Percentiles rank a stretch among this genome's conserved stretches.
Conservation (phyloP, 2,113 vertebrate genomes). For the Lipotes vexillifer region DNA sequence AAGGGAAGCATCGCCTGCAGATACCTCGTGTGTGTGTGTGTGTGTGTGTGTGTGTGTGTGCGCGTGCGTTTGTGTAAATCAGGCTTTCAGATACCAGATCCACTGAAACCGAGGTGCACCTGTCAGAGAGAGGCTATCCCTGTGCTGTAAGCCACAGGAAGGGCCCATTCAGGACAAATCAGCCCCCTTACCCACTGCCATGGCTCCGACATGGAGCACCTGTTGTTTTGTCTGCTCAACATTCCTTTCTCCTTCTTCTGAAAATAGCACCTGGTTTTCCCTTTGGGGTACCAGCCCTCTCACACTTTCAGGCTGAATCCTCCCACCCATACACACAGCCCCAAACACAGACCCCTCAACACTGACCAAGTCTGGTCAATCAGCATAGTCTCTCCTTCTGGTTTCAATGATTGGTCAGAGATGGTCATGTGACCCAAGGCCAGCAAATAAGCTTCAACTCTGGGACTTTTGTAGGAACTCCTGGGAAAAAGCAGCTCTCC, state of each 20-base stretch:
- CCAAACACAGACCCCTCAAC: no score
- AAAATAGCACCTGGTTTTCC: not conserved
- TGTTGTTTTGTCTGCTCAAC: not conserved
- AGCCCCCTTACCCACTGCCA: fast-evolving
- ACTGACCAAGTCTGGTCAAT: not conserved
- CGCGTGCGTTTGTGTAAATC: not conserved
- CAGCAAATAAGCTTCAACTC: not conserved
- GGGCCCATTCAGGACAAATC: not conserved
- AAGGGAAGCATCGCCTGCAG: not conserved
- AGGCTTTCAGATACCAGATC: not conserved
- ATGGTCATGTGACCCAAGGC: not conserved
- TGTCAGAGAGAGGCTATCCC: not conserved
- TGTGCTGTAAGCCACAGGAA: not conserved
- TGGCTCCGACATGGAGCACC: not conserved
- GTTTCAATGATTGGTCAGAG: not conserved
- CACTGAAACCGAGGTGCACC: fast-evolving
- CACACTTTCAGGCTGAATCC: no score
- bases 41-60: not conserved
- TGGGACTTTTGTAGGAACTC: not conserved
- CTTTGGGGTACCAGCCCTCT: not conserved
- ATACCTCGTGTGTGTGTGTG: no score
- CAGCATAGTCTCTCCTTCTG: not conserved
- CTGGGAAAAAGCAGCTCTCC: not conserved
- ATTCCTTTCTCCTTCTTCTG: not conserved
- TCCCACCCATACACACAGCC: fast-evolving